Conservation (phyloP, 2,797 vertebrate genomes). For the Betta splendens region DNA sequence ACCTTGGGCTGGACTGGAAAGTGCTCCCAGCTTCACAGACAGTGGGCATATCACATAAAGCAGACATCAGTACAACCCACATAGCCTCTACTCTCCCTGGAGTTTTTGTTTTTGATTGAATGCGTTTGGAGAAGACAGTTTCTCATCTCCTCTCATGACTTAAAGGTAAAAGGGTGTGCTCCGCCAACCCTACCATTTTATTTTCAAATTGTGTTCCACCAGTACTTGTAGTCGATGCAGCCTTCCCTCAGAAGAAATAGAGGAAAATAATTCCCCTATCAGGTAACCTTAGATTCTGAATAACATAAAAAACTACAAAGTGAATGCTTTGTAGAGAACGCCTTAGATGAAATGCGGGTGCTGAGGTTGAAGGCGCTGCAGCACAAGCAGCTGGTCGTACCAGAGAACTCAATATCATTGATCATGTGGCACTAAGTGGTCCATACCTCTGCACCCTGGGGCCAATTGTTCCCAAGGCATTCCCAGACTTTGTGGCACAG, state of each 20-base stretch:
- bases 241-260: not conserved
- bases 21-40: not conserved
- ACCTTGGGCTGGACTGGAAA: constrained; percentile 23
- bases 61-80: not conserved
- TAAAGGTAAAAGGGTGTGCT: not conserved
- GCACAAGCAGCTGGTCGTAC: constrained; percentile 11
- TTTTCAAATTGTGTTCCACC: constrained; percentile 10
- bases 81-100: not conserved
- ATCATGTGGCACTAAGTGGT: constrained; percentile 9
- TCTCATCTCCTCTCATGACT: not conserved
- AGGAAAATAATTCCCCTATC: constrained; percentile 6
- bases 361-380: constrained; percentile 5
- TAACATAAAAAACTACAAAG: constrained; percentile 12
- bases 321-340: constrained; percentile 7
- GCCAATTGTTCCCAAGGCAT: constrained; percentile 2
- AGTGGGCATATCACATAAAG: not conserved
- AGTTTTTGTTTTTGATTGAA: not conserved
- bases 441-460: not conserved
- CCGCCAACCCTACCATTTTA: constrained; percentile 5
- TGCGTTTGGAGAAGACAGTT: constrained; percentile 2
- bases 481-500: not conserved
- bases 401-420: constrained; percentile 6
- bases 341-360: constrained; percentile 20
- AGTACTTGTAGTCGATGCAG: not conserved
- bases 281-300: constrained; percentile 11